Conservation (phyloP, 2,888 invertebrate species). For the Dicycla oo region DNA sequence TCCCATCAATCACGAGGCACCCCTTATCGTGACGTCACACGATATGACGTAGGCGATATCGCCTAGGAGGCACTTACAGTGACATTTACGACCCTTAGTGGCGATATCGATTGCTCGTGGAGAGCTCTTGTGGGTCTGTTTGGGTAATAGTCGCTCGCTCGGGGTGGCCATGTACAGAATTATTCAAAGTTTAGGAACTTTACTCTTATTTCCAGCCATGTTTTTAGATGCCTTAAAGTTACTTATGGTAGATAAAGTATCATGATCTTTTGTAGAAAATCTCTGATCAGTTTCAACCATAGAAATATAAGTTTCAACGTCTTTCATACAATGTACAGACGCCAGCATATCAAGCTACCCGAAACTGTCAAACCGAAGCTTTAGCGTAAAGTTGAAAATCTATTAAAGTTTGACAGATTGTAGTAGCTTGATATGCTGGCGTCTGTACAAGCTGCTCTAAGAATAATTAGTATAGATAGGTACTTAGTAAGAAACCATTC, state of each 20-base stretch:
- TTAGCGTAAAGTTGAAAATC: too few species aligned
- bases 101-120: conserved; percentile 47
- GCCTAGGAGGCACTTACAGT: conserved; percentile 37
- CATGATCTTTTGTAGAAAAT: not conserved
- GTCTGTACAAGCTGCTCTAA: not conserved
- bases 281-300: not conserved
- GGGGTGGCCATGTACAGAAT: conserved; percentile 8
- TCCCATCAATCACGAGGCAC: conserved; percentile 48
- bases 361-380: too few species aligned
- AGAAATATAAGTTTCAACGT: not conserved
- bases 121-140: conserved; percentile 8
- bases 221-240: not conserved
- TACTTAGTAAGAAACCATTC: too few species aligned
- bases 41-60: conserved; percentile 60
- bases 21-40: conserved; percentile 53
- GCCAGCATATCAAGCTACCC: too few species aligned
- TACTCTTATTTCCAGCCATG: not conserved
- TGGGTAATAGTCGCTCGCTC: not conserved
- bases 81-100: conserved; percentile 56
- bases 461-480: too few species aligned
- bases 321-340: not conserved
- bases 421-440: too few species aligned
- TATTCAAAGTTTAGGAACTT: not conserved
- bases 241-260: not conserved
- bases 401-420: too few species aligned